A percentile compares a stretch with the other conserved stretches of the same genome.
Conservation (phyloP, 92 coral and sea anemone species). For the Actinernus sp. region DNA sequence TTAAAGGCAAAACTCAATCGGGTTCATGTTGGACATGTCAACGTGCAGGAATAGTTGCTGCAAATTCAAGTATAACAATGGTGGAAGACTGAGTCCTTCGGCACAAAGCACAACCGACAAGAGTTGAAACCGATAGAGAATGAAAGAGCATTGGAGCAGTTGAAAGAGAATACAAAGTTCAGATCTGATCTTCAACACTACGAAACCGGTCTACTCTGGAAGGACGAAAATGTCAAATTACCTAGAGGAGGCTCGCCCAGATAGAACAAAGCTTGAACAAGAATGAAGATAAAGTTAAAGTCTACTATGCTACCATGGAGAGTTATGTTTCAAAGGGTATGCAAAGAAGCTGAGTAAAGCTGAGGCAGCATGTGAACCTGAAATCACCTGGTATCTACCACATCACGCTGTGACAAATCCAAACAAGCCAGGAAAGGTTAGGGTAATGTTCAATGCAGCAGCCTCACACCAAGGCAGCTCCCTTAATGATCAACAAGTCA, state of each 20-base stretch:
- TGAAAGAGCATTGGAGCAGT: conserved; percentile 39
- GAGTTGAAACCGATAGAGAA: conserved; percentile 41
- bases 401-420: conserved; percentile 40
- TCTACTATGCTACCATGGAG: conserved; percentile 45
- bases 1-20: conserved; percentile 7
- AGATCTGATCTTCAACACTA: conserved; percentile 58
- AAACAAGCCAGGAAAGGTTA: conserved; percentile 43
- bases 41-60: conserved; percentile 15
- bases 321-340: conserved; percentile 50
- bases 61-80: conserved; percentile 59
- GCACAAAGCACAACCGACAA: conserved; percentile 48
- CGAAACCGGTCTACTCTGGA: conserved; percentile 61
- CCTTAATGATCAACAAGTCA: conserved; percentile 42
- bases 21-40: conserved; percentile 42
- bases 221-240: conserved; percentile 11
- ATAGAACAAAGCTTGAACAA: conserved; percentile 39
- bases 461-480: conserved; percentile 52
- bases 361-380: conserved; percentile 26
- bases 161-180: conserved; percentile 42
- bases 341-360: conserved; percentile 30
- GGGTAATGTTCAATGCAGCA: conserved; percentile 42
- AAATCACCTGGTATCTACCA: conserved; percentile 50
- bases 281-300: conserved; percentile 26
- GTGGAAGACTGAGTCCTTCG: conserved; percentile 81
- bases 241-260: conserved; percentile 43